phyloP scores from a whole-genome alignment of 2,113 vertebrate species.

The Rhea pennata region DNA sequence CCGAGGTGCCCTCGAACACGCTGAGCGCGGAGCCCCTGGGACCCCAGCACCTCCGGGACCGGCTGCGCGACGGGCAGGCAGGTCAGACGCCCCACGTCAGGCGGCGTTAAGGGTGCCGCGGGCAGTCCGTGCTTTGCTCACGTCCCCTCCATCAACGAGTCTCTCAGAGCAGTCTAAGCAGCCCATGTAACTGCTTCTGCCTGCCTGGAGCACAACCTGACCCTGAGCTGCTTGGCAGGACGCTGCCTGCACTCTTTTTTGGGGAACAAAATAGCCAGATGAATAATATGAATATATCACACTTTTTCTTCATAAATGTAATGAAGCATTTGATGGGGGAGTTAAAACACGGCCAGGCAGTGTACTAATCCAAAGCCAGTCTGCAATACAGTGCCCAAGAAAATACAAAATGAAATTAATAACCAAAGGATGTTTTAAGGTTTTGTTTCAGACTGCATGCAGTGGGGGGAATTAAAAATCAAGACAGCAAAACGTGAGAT shows the following conservation, averaged over 20 bases:
- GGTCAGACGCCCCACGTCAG: too few relatives aligned
- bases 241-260: neutral
- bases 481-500: neutral
- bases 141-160: too few relatives aligned
- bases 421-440: neutral
- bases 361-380: neutral
- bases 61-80: too few relatives aligned
- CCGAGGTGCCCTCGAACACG: neutral
- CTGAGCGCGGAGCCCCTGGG: neutral
- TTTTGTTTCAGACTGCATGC: neutral
- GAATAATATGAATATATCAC: neutral
- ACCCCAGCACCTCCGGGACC: too few relatives aligned
- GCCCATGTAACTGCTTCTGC: too few relatives aligned
- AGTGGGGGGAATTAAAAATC: neutral
- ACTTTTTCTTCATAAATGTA: neutral
- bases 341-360: neutral
- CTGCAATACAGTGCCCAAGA: neutral
- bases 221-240: rapidly evolving
- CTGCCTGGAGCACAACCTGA: rapidly evolving
- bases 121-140: too few relatives aligned
- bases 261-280: neutral
- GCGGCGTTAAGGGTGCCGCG: too few relatives aligned
- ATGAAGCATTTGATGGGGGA: neutral
- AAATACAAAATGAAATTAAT: neutral
- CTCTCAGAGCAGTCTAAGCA: too few relatives aligned